phyloP scores from a whole-genome alignment of 2,888 invertebrate species.

The Drosophila tanythrix region DNA sequence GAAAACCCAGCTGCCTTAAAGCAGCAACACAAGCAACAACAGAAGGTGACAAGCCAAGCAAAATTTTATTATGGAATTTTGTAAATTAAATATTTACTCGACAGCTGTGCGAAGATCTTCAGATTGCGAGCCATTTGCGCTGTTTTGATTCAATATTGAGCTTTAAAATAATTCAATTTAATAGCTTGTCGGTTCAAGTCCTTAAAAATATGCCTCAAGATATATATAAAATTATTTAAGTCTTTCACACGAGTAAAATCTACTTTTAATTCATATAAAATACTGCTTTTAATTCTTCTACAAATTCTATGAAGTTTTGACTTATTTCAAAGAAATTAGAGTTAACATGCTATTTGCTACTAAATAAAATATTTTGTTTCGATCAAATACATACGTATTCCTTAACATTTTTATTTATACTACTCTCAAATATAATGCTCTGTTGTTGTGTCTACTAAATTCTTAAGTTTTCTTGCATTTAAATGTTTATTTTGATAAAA shows the following conservation, averaged over 20 bases:
- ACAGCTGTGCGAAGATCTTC: constrained; percentile 70
- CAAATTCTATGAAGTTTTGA: no score
- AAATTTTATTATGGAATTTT: constrained; percentile 76
- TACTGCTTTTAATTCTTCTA: no score
- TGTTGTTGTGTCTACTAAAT: neutral
- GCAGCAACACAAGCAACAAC: constrained; percentile 41
- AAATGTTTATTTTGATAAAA: neutral
- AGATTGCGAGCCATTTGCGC: constrained; percentile 22
- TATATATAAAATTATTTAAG: neutral
- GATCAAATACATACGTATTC: no score
- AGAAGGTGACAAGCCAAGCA: constrained; percentile 49
- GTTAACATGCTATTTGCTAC: no score
- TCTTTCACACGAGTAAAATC: neutral
- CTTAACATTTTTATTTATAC: no score
- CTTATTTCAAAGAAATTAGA: neutral
- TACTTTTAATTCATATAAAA: neutral
- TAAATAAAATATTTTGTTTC: no score
- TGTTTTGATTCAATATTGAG: constrained; percentile 60
- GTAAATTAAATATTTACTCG: constrained; percentile 78
- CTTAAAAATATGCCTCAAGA: constrained; percentile 23
- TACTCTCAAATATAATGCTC: no score
- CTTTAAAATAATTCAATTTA: constrained; percentile 67
- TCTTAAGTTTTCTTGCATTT: neutral
- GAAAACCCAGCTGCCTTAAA: constrained; percentile 72
- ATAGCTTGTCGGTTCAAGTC: constrained; percentile 39